phyloP scores from a whole-genome alignment of 2,888 invertebrate genomes.

The Laothoe populi region DNA sequence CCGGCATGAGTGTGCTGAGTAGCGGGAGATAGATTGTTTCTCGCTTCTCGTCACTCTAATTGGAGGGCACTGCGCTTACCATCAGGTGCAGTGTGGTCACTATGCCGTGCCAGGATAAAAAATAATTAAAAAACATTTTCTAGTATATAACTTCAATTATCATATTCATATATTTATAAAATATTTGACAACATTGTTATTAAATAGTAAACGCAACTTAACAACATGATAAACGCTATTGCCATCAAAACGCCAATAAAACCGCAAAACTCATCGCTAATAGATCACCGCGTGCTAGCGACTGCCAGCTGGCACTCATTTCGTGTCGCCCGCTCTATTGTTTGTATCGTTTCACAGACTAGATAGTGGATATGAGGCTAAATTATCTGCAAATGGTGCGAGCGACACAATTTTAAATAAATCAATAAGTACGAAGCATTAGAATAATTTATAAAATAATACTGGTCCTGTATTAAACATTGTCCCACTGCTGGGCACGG shows the following conservation, averaged over 20 bases:
- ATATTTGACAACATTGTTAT: no score
- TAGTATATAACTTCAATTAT: no score
- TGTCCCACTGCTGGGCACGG: no score
- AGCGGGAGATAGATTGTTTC: no score
- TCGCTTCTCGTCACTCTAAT: no score
- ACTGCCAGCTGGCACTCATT: conserved; percentile 28
- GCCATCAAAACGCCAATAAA: conserved; percentile 21
- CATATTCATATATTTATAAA: no score
- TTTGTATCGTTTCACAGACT: conserved; percentile 17
- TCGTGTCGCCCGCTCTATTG: conserved; percentile 11
- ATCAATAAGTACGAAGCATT: neutral
- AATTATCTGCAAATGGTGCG: conserved; percentile 19
- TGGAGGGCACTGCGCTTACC: no score
- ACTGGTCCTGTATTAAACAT: no score
- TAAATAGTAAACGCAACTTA: conserved; percentile 4
- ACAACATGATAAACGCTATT: neutral
- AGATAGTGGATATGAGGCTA: conserved; percentile 14
- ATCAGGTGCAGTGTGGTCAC: no score
- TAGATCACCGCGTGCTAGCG: conserved; percentile 15
- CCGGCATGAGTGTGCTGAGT: no score
- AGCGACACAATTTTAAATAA: conserved; percentile 3
- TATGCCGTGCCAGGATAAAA: no score
- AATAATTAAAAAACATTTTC: no score
- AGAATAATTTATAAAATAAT: neutral
- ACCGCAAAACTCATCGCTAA: conserved; percentile 17